Evolutionary conservation across 2,888 invertebrate genomes (phyloP), one percentile per base, ranked within the genome.

Genomic region (Synanthedon vespiformis): DNA sequence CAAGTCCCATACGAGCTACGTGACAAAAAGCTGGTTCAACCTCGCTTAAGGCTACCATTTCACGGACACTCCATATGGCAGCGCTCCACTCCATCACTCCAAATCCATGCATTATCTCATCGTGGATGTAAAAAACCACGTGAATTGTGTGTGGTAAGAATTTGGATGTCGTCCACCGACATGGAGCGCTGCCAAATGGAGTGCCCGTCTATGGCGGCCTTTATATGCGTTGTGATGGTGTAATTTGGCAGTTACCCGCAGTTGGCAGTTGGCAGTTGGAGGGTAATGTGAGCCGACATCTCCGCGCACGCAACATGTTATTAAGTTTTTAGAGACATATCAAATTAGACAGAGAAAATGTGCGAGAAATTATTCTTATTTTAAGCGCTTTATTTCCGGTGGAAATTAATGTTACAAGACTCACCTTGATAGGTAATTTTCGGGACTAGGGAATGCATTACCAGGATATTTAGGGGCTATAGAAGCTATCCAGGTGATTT

Each of bases 1-100:
- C 73, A 80, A 76, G 63, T 66, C 68, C 68, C 77, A 74, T 68
- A 72, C 74, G 68, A 64, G 72, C 76, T 79, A 79, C 74, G 74
- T 77, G 83, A 84, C 84, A 81, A 81, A 80, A 77, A 77, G 75
- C 71, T 71, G 62, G 72, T 62, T 66, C 83, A 81, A 72, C 76
- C 80, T 72, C 68, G 77, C 80, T 16, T 16, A 16, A 16, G 16
- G 16, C 16, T 2, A 16, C 16, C 16, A 16, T 16, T n/a, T 16
- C 16, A 16, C 16, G 16, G 16, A 2, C 16, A 16, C 16, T 16
- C 16, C 16, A 16, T 16, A 1, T 16, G 16, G 16, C 16, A 16
- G 16, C 16, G 16, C 16, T 16, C 16, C 16, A 16, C 16, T 16
- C 16, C 16, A 16, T 16, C 16, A 16, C 1, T 16, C 16, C 16